Base-by-base conservation (phyloP, 2,797 vertebrate species). In the Paratrypauchen microcephalus region DNA sequence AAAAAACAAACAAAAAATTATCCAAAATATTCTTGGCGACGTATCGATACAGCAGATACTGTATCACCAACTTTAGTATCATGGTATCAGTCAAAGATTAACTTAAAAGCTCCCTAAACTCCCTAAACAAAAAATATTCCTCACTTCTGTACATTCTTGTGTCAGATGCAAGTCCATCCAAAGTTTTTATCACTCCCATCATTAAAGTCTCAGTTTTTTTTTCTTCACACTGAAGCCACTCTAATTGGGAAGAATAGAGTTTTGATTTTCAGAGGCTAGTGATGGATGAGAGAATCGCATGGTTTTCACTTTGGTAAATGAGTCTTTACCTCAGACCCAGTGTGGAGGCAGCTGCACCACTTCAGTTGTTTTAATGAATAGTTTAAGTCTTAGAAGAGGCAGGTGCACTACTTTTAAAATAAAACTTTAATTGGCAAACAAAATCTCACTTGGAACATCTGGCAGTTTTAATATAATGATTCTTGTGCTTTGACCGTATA, bases 281-380 rank as follows among this genome's bases (percentile, higher is more conserved):
- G 79, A 83, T 69, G 19, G 72, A 83, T 80, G 74, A 70, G 66
- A 55, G 74, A 80, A 72, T 76, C 66, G 69, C 80, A 77, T 47
- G 61, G 68, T 75, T 81, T 74, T 75, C 71, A 66, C 61, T 64
- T 73, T 54, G 77, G 71, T 66, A 76, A 73, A 69, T 26, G 52
- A 65, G 52, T 56, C 64, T 60, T 50, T 3, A 5, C 52, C 63
- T 9, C 56, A 6, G 56, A 67, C 58, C 68, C 24, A 39, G 60
- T 45, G 69, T 77, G 75, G 64, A 83, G 79, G 77, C 86, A 88
- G 84, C 83, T 83, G 76, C 41, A 55, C 69, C 18, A 36, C 30
- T 58, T 30, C 56, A n/a, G 7, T 23, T 18, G 13, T 28, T 18
- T 59, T 59, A 59, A 59, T 59, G 28, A 59, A 59, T 32, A 18